Base-by-base conservation (phyloP, 2,113 vertebrate genomes). In the Pseudorhombus dupliciocellatus region DNA sequence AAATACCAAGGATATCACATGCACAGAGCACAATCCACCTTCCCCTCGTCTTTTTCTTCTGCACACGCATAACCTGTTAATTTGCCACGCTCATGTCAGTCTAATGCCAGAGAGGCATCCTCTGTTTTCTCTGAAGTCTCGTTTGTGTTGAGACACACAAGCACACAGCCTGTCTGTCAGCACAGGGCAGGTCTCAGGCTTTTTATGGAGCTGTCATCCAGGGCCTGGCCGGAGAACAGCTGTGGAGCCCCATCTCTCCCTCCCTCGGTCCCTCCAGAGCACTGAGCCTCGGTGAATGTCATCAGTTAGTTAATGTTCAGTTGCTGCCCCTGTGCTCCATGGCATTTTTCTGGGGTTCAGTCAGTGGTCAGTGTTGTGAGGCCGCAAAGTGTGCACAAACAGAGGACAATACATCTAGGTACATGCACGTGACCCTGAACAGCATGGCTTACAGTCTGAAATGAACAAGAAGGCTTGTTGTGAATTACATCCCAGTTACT, bases 141-240 rank as follows among this genome's bases (percentile, higher is more conserved):
- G 70, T 30, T 72, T 52, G 69, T 61, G 67, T 58, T 76, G 65
- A 81, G 71, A 73, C 82, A 85, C 70, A 86, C 70, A 79, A 84
- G 84, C 73, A 61, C 77, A 70, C 79, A 22, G 71, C 70, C 56
- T 90, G 87, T 90, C 85, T 88, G 83, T 91, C 83, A 84, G 58
- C 84, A 82, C 73, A 54, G 68, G 79, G 79, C 90, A 87, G 78
- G 71, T 79, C 77, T 74, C 82, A 4, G 73, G 84, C 88, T 92
- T 92, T 91, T 91, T 90, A 89, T 92, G 89, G 90, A 86, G 82
- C 87, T 91, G 89, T 92, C 91, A 86, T 85, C 84, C 85, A 82
- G 73, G 73, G 74, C 87, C 67, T 69, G 81, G 73, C 75, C 62
- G 55, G 78, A 66, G 83, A 91, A 86, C 92, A 92, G 92, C 91